Evolutionary conservation across 2,113 vertebrate species (phyloP).

Genomic region (Crotophaga sulcirostris): DNA sequence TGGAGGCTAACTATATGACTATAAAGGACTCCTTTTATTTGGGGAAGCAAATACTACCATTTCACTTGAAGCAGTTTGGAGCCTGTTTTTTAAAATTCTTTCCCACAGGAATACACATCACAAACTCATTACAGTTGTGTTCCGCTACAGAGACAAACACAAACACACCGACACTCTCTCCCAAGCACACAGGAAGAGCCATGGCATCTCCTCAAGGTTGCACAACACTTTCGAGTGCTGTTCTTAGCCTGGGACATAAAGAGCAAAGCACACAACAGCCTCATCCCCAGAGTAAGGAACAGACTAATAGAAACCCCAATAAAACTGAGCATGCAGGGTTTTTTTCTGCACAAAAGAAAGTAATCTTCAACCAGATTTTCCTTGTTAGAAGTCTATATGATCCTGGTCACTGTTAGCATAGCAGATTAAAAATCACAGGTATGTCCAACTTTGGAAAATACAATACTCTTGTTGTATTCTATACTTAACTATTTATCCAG

Average conservation of each 20-base stretch:
- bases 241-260: neutral
- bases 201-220: neutral
- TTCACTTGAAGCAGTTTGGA: neutral
- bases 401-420: neutral
- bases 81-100: neutral
- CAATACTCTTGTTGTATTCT: neutral
- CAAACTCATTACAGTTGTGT: too few relatives aligned
- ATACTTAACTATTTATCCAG: neutral
- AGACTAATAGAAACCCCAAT: neutral
- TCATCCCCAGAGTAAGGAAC: neutral
- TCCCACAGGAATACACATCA: neutral
- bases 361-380: neutral
- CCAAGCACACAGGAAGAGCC: neutral
- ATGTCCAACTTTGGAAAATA: neutral
- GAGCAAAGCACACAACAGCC: neutral
- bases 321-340: neutral
- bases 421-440: neutral
- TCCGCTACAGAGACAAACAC: neutral
- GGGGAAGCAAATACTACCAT: neutral
- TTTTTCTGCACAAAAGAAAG: neutral
- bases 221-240: neutral
- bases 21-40: neutral
- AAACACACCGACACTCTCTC: neutral
- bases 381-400: neutral
- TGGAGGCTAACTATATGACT: neutral